Evolutionary conservation across 2,113 vertebrate genomes (phyloP).

Genomic region (Rallus limicola): DNA sequence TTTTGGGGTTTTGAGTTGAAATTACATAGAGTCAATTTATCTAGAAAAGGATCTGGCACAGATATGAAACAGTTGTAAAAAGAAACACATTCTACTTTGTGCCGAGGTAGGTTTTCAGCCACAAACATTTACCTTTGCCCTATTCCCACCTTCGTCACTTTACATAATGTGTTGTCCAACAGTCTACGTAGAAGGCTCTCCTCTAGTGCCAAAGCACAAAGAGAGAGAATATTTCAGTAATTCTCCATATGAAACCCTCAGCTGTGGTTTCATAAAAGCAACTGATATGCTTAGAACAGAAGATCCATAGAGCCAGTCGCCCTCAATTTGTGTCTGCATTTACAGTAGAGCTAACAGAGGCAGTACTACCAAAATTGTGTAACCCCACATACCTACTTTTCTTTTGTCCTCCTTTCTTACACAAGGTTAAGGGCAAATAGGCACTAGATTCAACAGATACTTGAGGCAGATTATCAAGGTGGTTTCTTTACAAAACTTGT

Average conservation of each 20-base stretch:
- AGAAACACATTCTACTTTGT: neutral
- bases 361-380: neutral
- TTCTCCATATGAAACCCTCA: neutral
- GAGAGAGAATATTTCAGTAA: neutral
- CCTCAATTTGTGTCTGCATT: neutral
- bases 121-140: neutral
- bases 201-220: neutral
- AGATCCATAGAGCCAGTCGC: neutral
- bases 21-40: neutral
- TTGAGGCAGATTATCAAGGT: neutral
- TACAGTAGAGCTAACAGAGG: neutral
- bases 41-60: neutral
- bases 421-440: neutral
- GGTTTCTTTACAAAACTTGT: neutral
- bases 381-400: neutral
- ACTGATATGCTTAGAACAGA: neutral
- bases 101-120: neutral
- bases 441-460: neutral
- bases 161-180: neutral
- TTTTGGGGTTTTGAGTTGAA: neutral
- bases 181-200: neutral
- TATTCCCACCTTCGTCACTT: neutral
- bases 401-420: neutral
- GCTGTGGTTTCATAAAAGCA: neutral
- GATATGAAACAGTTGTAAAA: neutral